A percentile compares a stretch with the other conserved stretches of the same genome.
phyloP scores from a whole-genome alignment of 2,888 invertebrate species.

The Coleophora deauratella region DNA sequence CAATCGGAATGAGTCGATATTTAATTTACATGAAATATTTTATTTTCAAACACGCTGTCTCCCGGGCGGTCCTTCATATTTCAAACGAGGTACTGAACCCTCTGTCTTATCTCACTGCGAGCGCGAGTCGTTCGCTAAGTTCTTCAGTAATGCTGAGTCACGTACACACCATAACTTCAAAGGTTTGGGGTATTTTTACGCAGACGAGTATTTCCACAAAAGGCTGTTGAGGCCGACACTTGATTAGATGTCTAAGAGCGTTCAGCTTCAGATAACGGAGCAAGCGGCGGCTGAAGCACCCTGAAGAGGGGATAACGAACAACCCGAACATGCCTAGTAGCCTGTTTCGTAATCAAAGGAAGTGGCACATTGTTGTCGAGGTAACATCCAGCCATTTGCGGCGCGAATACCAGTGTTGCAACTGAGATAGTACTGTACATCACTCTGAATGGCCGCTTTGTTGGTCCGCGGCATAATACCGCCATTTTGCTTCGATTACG shows the following conservation, averaged over 20 bases:
- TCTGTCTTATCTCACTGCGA: no score
- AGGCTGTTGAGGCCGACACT: constrained; percentile 9
- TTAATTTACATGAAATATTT: no score
- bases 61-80: no score
- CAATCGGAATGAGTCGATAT: no score
- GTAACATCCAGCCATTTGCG: constrained; percentile 3
- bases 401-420: neutral
- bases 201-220: constrained; percentile 9
- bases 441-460: constrained; percentile 2
- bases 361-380: constrained; percentile 7
- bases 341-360: constrained; percentile 11
- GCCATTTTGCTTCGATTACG: constrained; percentile 5
- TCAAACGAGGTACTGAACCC: no score
- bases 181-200: constrained; percentile 3
- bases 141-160: constrained; percentile 9
- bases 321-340: constrained; percentile 7
- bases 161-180: constrained; percentile 13
- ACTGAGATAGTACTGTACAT: neutral
- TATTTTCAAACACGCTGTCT: no score
- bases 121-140: no score
- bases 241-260: constrained; percentile 10
- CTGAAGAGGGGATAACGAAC: constrained; percentile 13
- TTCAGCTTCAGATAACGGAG: constrained; percentile 10
- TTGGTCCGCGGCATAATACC: constrained; percentile 2
- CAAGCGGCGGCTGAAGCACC: constrained; percentile 7